Conservation (phyloP, 1,140 invertebrate genomes). For the Scaptomyza pallida region DNA sequence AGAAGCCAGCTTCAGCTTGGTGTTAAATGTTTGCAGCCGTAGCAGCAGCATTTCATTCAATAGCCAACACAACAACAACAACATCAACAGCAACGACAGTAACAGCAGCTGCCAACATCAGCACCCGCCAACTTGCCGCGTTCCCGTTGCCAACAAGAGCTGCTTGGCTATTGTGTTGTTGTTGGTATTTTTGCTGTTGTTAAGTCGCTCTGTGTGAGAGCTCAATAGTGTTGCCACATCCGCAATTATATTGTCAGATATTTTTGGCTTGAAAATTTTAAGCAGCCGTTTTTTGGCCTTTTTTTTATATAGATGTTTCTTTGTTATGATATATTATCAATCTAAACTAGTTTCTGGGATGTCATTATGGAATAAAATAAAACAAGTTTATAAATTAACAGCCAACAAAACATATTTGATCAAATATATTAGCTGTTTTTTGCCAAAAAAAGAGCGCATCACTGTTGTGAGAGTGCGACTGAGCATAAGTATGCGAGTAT, state of each 20-base stretch:
- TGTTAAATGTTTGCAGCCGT: conserved; percentile 78
- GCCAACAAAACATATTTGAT: too few species aligned
- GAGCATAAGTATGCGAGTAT: conserved; percentile 26
- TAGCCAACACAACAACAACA: conserved; percentile 52
- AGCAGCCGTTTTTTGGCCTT: not conserved
- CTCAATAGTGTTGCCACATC: conserved; percentile 11
- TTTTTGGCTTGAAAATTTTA: not conserved
- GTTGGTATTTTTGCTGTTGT: conserved; percentile 41
- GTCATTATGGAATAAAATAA: too few species aligned
- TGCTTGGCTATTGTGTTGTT: conserved; percentile 28
- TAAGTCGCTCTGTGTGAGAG: conserved; percentile 47
- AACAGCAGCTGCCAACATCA: conserved; percentile 70
- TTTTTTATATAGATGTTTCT: not conserved
- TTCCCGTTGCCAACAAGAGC: conserved; percentile 38
- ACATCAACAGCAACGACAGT: conserved; percentile 35
- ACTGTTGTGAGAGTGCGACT: conserved; percentile 19
- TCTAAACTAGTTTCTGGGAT: too few species aligned
- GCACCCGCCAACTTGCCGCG: conserved; percentile 52
- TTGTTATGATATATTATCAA: not conserved
- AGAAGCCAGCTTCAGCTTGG: conserved; percentile 71
- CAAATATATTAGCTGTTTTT: not conserved
- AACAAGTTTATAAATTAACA: too few species aligned
- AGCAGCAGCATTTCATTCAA: conserved; percentile 70
- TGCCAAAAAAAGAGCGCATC: not conserved
- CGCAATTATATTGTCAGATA: not conserved